Evolutionary conservation across 2,888 invertebrate species (phyloP).

Genomic region (Frankliniella fusca): DNA sequence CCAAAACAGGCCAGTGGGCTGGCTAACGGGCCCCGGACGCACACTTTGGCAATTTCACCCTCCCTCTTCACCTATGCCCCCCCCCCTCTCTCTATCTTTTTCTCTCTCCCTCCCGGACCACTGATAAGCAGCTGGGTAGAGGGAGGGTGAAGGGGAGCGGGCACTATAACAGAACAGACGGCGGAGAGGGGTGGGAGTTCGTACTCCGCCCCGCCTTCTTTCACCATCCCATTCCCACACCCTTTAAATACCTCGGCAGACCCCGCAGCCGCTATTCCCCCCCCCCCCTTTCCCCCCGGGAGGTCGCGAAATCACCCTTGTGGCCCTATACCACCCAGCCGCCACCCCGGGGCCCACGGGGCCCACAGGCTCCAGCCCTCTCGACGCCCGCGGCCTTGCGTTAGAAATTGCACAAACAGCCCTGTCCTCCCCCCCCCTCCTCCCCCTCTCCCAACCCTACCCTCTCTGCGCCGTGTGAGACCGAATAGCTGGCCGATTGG

Average conservation of each 20-base stretch:
- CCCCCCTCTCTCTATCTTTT: not conserved
- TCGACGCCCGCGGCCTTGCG: not conserved
- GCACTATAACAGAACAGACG: no score
- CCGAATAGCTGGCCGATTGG: not conserved
- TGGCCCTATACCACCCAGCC: no score
- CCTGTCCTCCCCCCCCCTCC: not conserved
- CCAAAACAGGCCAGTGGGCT: constrained; percentile 10
- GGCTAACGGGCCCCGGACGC: constrained; percentile 7
- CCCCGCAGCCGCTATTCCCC: no score
- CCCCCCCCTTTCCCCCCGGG: no score
- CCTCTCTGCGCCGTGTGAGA: not conserved
- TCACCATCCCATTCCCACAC: no score
- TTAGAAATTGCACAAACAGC: constrained; percentile 22
- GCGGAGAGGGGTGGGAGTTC: no score
- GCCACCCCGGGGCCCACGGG: not conserved
- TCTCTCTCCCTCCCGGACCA: no score
- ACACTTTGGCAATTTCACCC: not conserved
- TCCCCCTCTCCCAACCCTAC: not conserved
- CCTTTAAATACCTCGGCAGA: no score
- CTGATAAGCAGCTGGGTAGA: no score
- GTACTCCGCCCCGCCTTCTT: no score
- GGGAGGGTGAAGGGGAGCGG: no score
- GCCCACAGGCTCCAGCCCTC: not conserved
- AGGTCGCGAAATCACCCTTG: no score
- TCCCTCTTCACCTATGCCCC: not conserved